Evolutionary conservation across 2,113 vertebrate genomes (phyloP).

Genomic region (Atherinomorus stipes): DNA sequence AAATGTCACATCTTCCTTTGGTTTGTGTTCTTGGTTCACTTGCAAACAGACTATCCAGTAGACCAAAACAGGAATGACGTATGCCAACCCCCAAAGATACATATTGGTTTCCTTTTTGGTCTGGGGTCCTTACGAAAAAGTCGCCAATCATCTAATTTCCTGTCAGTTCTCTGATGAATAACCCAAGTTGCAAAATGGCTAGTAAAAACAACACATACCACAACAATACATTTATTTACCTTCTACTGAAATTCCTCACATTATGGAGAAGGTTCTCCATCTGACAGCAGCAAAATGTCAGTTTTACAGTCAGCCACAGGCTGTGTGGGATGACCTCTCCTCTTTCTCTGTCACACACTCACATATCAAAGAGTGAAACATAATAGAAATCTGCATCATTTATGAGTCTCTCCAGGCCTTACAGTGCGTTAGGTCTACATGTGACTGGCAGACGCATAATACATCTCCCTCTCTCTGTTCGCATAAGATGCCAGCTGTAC

Average conservation of each 20-base stretch:
- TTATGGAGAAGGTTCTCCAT: constrained; percentile 14
- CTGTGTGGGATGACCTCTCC: not conserved
- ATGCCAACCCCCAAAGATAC: no score
- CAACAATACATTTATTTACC: not conserved
- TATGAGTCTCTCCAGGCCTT: constrained; percentile 36
- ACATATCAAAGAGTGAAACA: constrained; percentile 42
- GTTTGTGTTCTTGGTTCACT: no score
- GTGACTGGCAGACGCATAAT: constrained; percentile 53
- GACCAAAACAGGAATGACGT: no score
- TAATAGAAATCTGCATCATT: constrained; percentile 64
- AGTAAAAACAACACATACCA: not conserved
- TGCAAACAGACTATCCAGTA: no score
- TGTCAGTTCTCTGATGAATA: constrained; percentile 1
- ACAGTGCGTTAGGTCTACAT: constrained; percentile 30
- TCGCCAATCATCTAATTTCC: constrained; percentile 1
- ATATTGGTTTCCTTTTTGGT: constrained; percentile 3
- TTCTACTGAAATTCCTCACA: not conserved
- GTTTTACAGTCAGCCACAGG: not conserved
- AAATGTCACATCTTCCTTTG: no score
- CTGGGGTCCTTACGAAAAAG: not conserved
- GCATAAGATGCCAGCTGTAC: constrained; percentile 66
- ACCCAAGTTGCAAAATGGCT: not conserved
- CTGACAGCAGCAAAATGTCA: constrained; percentile 11
- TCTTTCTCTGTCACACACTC: constrained; percentile 20
- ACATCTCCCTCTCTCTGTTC: constrained; percentile 23